phyloP scores from a whole-genome alignment of 1,140 invertebrate genomes.

The Varroa destructor region DNA sequence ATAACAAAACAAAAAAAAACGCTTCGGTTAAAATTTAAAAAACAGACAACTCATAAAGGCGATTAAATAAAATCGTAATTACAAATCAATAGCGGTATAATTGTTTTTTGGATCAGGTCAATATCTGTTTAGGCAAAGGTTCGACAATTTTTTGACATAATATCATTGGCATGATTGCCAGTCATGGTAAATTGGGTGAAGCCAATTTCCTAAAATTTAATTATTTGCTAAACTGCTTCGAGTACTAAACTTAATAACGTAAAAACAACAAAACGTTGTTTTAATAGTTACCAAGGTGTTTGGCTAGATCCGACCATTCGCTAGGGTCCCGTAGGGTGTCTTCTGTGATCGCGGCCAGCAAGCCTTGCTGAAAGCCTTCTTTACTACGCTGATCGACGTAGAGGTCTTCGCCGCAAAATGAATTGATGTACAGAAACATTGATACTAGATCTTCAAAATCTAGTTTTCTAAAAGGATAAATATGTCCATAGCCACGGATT shows the following conservation, averaged over 20 bases:
- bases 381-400: conserved; percentile 8
- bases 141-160: too few relatives aligned
- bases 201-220: too few relatives aligned
- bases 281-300: neutral
- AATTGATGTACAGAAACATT: conserved; percentile 1
- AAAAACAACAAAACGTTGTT: too few relatives aligned
- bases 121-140: too few relatives aligned
- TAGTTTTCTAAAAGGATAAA: neutral
- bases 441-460: conserved; percentile 6
- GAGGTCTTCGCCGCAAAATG: conserved; percentile 17
- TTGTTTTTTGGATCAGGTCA: too few relatives aligned
- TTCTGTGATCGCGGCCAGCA: conserved; percentile 1
- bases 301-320: conserved; percentile 5
- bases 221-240: too few relatives aligned
- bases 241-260: too few relatives aligned
- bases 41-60: neutral
- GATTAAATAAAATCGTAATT: too few relatives aligned
- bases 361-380: neutral
- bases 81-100: too few relatives aligned
- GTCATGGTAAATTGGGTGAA: too few relatives aligned
- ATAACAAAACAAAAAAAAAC: neutral
- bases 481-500: neutral
- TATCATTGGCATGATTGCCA: too few relatives aligned
- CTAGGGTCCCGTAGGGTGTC: neutral
- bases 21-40: neutral